These are phyloP conservation scores for Peromyscus melanophrys DNA, from an alignment of 2,797 vertebrate genomes.

Conservation along the genomic window DNA sequence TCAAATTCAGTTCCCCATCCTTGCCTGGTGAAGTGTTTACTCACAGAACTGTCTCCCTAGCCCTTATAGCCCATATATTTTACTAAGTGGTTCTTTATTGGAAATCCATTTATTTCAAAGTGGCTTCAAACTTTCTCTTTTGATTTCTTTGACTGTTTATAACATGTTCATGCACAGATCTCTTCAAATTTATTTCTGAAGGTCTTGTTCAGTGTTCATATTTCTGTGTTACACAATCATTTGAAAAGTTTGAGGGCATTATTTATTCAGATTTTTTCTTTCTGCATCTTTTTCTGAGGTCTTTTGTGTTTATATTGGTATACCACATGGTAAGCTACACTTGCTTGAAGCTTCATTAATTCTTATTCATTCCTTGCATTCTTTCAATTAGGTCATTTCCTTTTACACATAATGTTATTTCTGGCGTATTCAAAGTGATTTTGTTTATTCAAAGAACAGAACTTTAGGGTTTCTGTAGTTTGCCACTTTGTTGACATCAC, in stretches of 20 bases:
- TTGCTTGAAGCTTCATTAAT: not conserved
- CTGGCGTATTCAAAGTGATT: not conserved
- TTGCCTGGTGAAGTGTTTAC: not conserved
- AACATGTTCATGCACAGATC: not conserved
- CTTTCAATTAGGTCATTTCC: not conserved
- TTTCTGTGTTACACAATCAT: conserved; percentile 1
- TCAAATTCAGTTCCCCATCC: not conserved
- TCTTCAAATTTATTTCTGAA: not conserved
- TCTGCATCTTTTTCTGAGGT: not conserved
- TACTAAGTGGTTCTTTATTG: not conserved
- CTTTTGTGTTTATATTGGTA: not conserved
- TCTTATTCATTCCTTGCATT: not conserved
- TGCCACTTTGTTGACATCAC: not conserved
- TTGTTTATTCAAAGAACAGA: not conserved
- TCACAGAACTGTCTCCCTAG: not conserved
- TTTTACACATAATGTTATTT: not conserved
- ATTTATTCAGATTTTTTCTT: not conserved
- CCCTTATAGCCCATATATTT: not conserved
- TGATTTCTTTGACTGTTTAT: not conserved
- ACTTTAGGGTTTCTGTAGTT: not conserved
- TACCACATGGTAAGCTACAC: too few relatives aligned
- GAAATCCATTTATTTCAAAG: not conserved
- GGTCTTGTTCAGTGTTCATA: not conserved
- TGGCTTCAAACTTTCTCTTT: not conserved
- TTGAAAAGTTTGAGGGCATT: not conserved